phyloP scores from a whole-genome alignment of 2,113 vertebrate genomes.

The Coptodon rendalli region DNA sequence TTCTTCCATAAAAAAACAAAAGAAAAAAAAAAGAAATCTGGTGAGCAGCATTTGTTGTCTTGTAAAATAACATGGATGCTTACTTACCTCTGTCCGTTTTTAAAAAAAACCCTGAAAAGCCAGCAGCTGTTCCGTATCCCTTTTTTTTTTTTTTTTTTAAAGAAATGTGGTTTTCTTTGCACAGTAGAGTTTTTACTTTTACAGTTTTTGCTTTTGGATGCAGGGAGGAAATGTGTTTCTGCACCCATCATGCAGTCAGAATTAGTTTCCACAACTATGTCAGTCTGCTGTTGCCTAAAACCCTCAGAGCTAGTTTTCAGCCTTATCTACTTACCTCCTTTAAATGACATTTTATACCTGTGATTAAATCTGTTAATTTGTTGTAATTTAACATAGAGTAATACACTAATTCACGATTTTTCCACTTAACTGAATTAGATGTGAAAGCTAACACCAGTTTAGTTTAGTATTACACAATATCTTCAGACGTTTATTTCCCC shows the following conservation, averaged over 20 bases:
- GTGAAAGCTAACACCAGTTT: neutral
- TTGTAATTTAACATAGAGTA: neutral
- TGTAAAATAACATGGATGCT: neutral
- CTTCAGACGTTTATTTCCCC: neutral
- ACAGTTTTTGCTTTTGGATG: neutral
- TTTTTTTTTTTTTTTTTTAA: neutral
- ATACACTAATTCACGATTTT: neutral
- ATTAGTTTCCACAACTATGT: neutral
- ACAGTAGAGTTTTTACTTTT: neutral
- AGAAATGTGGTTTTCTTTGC: neutral
- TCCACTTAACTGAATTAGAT: neutral
- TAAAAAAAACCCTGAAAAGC: neutral
- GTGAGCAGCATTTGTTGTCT: neutral
- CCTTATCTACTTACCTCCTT: neutral
- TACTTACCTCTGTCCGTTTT: neutral
- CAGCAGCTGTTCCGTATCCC: neutral
- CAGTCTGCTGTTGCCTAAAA: neutral
- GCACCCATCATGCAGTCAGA: neutral
- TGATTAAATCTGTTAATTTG: neutral
- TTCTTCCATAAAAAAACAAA: neutral
- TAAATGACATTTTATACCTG: neutral
- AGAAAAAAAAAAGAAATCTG: neutral
- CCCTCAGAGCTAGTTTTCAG: neutral
- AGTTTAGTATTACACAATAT: neutral
- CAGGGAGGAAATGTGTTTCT: neutral